Conservation (phyloP, 1,140 invertebrate species). For the Physella acuta region DNA sequence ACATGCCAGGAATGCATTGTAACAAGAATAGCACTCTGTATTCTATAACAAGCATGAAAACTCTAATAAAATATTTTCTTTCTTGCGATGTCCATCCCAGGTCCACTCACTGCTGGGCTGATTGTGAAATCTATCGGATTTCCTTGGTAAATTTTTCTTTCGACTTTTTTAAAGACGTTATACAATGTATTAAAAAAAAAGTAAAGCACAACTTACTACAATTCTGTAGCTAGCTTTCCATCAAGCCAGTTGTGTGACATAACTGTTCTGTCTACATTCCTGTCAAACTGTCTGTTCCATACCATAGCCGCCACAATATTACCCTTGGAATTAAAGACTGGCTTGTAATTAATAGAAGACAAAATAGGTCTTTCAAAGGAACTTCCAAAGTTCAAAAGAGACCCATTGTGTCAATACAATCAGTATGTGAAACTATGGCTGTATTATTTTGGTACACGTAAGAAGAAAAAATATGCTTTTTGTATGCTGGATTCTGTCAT, state of each 20-base stretch:
- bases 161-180: neutral
- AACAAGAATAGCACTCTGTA: neutral
- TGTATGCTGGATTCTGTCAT: too few species aligned
- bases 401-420: too few species aligned
- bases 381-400: too few species aligned
- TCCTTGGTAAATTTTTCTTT: slow-evolving; percentile 67
- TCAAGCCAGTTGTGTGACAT: neutral
- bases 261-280: neutral
- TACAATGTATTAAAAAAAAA: neutral
- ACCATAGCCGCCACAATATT: neutral
- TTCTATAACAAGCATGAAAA: too few species aligned
- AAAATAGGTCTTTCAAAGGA: too few species aligned
- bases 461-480: too few species aligned
- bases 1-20: neutral
- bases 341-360: too few species aligned
- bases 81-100: slow-evolving; percentile 32
- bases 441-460: too few species aligned
- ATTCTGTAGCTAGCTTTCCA: neutral
- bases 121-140: slow-evolving; percentile 90
- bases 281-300: neutral
- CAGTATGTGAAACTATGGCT: too few species aligned
- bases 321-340: neutral
- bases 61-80: too few species aligned
- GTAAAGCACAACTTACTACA: neutral
- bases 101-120: slow-evolving; percentile 49